Percentiles rank a stretch among this genome's conserved stretches.
These are phyloP conservation scores for Lophius piscatorius DNA, from an alignment of 2,113 vertebrate genomes.

Conservation along the genomic window DNA sequence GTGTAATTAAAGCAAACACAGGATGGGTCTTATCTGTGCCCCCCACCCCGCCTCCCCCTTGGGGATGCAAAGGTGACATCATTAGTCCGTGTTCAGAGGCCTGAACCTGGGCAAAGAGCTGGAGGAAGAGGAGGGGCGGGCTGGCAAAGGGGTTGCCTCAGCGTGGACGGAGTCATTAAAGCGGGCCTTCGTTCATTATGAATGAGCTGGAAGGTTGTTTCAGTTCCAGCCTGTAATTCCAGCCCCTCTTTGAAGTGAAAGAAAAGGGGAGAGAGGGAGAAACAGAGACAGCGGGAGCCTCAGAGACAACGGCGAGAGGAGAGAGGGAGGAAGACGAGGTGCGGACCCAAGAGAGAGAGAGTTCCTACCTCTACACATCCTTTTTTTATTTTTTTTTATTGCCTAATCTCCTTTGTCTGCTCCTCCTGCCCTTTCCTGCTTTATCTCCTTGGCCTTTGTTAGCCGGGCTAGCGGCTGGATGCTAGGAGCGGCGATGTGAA, in stretches of 20 bases:
- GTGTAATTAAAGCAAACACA: constrained; percentile 56
- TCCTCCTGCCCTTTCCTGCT: no score
- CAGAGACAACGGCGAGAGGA: constrained; percentile 21
- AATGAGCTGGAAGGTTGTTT: constrained; percentile 63
- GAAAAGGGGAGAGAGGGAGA: constrained; percentile 30
- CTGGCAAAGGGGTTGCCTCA: constrained; percentile 23
- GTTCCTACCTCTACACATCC: no score
- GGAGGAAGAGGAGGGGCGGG: constrained; percentile 16
- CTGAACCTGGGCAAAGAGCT: constrained; percentile 10
- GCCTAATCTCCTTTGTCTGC: not conserved
- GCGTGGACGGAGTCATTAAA: constrained; percentile 68
- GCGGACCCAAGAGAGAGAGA: constrained; percentile 16
- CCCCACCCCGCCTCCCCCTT: not conserved
- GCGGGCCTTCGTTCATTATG: constrained; percentile 68
- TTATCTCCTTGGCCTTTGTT: not conserved
- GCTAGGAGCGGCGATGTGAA: not conserved
- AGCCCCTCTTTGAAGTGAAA: constrained; percentile 66
- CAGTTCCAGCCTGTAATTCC: constrained; percentile 55
- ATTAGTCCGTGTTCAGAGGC: constrained; percentile 60
- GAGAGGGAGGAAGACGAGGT: constrained; percentile 13
- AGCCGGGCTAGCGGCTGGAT: not conserved
- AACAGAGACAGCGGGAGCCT: constrained; percentile 18
- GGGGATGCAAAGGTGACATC: constrained; percentile 60
- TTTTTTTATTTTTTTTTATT: constrained; percentile 5
- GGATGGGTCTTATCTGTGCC: constrained; percentile 27